These are phyloP conservation scores for Drosophila nannoptera DNA, from an alignment of 1,140 invertebrate species.

Conservation along the genomic window DNA sequence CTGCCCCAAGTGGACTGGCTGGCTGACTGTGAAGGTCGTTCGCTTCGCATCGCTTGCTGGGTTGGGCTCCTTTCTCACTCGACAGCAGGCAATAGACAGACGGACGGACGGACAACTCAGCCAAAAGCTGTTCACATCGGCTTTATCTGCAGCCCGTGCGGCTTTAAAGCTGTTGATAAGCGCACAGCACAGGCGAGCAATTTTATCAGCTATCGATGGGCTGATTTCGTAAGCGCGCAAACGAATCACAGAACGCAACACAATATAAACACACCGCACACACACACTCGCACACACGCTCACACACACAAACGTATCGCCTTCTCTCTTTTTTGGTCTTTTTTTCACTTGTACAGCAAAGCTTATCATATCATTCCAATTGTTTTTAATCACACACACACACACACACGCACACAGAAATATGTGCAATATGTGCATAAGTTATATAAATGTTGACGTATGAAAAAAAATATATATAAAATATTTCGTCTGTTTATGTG, in stretches of 20 bases:
- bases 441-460: too few species aligned
- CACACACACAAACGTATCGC: background rate
- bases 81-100: slow-evolving; percentile 7
- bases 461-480: too few species aligned
- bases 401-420: background rate
- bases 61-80: background rate
- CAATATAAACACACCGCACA: background rate
- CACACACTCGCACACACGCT: background rate
- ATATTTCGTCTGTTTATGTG: too few species aligned
- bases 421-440: background rate
- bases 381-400: background rate
- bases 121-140: background rate
- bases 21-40: slow-evolving; percentile 40
- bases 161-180: slow-evolving; percentile 39
- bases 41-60: slow-evolving; percentile 21
- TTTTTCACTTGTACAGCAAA: background rate
- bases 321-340: background rate
- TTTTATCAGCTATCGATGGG: slow-evolving; percentile 40
- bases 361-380: slow-evolving; percentile 1
- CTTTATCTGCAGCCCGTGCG: slow-evolving; percentile 34
- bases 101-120: background rate
- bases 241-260: slow-evolving; percentile 15
- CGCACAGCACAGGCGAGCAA: background rate
- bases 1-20: slow-evolving; percentile 12
- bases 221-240: slow-evolving; percentile 33